Conservation (phyloP, 37 sponge, comb jelly and placozoan genomes). For the Chondrilla cf. caribensis region DNA sequence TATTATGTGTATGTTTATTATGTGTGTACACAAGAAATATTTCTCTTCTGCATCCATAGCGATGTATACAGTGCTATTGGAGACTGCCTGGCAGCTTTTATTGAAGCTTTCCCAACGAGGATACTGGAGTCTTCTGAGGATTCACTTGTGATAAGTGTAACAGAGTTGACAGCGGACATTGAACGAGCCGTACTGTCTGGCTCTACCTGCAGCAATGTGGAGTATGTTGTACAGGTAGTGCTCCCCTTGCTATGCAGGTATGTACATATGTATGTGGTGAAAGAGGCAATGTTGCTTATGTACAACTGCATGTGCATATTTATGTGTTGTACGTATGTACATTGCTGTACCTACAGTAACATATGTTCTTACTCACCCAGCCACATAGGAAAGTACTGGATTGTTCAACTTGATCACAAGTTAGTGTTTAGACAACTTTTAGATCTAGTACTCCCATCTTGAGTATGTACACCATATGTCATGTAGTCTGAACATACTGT, state of each 20-base stretch:
- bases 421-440: neutral
- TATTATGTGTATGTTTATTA: too few species aligned
- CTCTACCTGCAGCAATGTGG: neutral
- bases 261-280: neutral
- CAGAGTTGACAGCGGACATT: neutral
- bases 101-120: neutral
- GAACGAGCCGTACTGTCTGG: neutral
- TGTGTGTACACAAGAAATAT: too few species aligned
- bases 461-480: too few species aligned
- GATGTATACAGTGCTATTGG: neutral
- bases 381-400: constrained; percentile 5
- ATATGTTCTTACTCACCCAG: neutral
- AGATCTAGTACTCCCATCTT: too few species aligned
- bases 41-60: neutral
- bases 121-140: neutral
- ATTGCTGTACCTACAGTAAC: constrained; percentile 16
- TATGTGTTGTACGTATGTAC: neutral
- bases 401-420: neutral
- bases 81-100: neutral
- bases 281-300: too few species aligned
- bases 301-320: too few species aligned
- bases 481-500: too few species aligned
- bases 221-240: neutral
- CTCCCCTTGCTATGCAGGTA: constrained; percentile 41
- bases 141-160: neutral